A percentile compares a stretch with the other conserved stretches of the same genome.
Conservation (phyloP, 2,113 vertebrate species). For the Puffinus mauretanicus region DNA sequence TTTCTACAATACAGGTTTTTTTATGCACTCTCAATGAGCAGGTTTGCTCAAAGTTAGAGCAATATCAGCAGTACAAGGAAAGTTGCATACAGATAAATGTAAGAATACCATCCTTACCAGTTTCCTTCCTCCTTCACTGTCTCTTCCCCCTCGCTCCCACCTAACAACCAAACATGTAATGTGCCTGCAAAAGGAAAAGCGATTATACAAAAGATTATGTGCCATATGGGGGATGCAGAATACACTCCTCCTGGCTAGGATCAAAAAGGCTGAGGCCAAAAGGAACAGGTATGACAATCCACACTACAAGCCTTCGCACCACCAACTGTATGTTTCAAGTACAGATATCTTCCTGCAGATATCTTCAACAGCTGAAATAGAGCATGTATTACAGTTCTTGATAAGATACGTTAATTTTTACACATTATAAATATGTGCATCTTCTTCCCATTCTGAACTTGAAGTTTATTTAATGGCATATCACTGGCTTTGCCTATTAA, state of each 20-base stretch:
- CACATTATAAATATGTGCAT: background rate
- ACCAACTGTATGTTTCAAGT: background rate
- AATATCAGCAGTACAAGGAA: background rate
- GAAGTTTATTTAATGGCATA: background rate
- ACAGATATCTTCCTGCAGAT: no score
- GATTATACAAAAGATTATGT: background rate
- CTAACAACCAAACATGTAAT: background rate
- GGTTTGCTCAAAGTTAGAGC: background rate
- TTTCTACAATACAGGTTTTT: background rate
- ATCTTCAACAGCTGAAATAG: background rate
- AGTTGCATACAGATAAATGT: background rate
- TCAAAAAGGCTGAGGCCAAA: background rate
- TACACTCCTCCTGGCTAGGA: background rate
- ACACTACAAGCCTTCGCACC: background rate
- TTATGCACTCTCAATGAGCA: background rate
- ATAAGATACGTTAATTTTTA: background rate
- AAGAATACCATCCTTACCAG: background rate
- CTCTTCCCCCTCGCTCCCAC: background rate
- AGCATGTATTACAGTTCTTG: background rate
- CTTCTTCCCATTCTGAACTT: background rate
- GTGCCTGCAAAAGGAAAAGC: background rate
- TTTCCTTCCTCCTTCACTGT: background rate
- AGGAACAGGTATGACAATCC: background rate
- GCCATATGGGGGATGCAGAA: background rate
- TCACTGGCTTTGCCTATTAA: background rate